Base-by-base conservation (phyloP, 2,797 vertebrate species). In the Enteromius viviparus region DNA sequence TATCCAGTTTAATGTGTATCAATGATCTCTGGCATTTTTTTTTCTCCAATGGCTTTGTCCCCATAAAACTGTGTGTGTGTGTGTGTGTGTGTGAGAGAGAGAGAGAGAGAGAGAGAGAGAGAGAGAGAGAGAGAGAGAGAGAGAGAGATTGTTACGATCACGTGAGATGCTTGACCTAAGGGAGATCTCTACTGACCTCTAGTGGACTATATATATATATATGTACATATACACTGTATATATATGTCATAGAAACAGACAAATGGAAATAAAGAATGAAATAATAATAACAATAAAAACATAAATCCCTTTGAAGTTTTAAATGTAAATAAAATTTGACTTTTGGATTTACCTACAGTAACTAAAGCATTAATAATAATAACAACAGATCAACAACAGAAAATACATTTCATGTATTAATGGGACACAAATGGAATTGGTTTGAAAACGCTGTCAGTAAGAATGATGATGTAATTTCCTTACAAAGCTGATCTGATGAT, bases 161-260 rank as follows among this genome's bases (percentile, higher is more conserved):
- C 26, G 26, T 32, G 14, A 1, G 29, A 17, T 64, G 29, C 60
- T 64, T 64, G 14, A 32, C 60, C 60, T 64, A 32, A 32, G 53
- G 0, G 1, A 8, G 34, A 40, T n/a, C 55, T 64, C 32, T 75
- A 15, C 80, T 53, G 71, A n/a, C 60, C 58, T 82, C 71, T 82
- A 75, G 60, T 75, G 55, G 69, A 21, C 60, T 17, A 53, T 14
- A 11, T 1, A 6, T n/a, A 1, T 45, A 26, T 51, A 10, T 42
- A 10, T 42, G 26, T 1, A 26, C 1, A 26, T 26, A 26, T 26
- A 26, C 26, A 26, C 26, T 26, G 26, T 26, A 26, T 26, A 26
- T 26, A 26, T 26, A 26, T 26, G n/a, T 62, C 45, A 47, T 53
- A 47, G 17, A 42, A 29, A 49, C 19, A 37, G 17, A 17, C 19